Evolutionary conservation across 1,140 invertebrate species (phyloP).

Genomic region (Chironomus striatipennis): DNA sequence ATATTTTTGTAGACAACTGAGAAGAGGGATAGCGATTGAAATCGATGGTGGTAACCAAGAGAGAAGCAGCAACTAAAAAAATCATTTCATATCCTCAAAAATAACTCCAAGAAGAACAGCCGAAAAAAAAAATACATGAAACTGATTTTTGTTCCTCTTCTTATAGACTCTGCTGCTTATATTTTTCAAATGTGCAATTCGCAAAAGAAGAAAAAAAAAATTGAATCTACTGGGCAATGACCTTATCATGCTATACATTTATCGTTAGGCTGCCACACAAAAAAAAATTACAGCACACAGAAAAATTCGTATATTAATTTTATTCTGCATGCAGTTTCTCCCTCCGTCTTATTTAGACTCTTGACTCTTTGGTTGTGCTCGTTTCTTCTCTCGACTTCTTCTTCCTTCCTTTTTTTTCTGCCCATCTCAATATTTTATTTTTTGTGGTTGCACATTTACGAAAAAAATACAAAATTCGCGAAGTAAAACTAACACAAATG

Average conservation of each 20-base stretch:
- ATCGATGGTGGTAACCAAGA: neutral
- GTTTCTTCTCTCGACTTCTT: neutral
- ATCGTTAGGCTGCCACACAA: slow-evolving; percentile 4
- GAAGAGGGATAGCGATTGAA: neutral
- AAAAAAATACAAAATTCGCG: neutral
- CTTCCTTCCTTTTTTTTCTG: neutral
- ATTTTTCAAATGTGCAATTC: slow-evolving; percentile 14
- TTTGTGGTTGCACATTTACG: neutral
- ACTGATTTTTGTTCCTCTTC: neutral
- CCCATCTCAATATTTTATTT: neutral
- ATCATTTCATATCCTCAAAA: neutral
- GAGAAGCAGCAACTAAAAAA: neutral
- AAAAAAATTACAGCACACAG: neutral
- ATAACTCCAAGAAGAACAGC: neutral
- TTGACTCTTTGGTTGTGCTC: neutral
- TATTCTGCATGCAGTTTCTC: neutral
- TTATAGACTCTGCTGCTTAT: neutral
- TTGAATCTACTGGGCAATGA: slow-evolving; percentile 20
- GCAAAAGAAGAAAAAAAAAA: neutral
- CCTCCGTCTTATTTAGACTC: slow-evolving; percentile 16
- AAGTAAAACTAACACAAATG: neutral
- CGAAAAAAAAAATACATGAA: neutral
- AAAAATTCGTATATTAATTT: neutral
- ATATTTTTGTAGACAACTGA: no score
- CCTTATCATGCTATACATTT: slow-evolving; percentile 20